Conservation (phyloP, 37 sponge, comb jelly and placozoan genomes). For the Spongilla lacustris region DNA sequence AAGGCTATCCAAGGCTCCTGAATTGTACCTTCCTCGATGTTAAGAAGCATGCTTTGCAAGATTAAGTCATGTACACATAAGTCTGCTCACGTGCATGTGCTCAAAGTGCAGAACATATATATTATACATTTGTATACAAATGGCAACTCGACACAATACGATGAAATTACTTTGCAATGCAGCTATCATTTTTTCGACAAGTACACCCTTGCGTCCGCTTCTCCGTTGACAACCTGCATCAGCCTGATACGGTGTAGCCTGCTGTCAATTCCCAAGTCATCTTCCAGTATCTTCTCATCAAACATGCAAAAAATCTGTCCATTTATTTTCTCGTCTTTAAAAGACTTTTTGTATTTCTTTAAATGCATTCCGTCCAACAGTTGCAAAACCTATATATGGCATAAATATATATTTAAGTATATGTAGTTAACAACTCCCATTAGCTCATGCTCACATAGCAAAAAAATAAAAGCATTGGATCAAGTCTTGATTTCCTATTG, state of each 20-base stretch:
- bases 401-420: background rate
- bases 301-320: slow-evolving; percentile 51
- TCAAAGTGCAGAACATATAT: too few relatives aligned
- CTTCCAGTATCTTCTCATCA: slow-evolving; percentile 37
- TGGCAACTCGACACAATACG: background rate
- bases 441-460: too few relatives aligned
- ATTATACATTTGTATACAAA: too few relatives aligned
- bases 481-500: too few relatives aligned
- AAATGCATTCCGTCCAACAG: slow-evolving; percentile 49
- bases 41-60: too few relatives aligned
- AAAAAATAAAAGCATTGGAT: too few relatives aligned
- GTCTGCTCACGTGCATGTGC: too few relatives aligned
- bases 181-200: background rate
- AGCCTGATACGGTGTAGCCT: slow-evolving; percentile 49
- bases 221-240: slow-evolving; percentile 31
- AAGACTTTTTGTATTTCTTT: slow-evolving; percentile 45
- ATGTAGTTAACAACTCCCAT: too few relatives aligned
- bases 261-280: slow-evolving; percentile 41
- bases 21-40: too few relatives aligned
- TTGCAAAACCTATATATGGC: slow-evolving; percentile 12
- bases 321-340: slow-evolving; percentile 49
- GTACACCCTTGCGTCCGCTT: background rate
- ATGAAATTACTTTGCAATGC: too few relatives aligned
- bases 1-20: too few relatives aligned
- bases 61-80: background rate